phyloP scores from a whole-genome alignment of 2,797 vertebrate species.

The Nasua narica region DNA sequence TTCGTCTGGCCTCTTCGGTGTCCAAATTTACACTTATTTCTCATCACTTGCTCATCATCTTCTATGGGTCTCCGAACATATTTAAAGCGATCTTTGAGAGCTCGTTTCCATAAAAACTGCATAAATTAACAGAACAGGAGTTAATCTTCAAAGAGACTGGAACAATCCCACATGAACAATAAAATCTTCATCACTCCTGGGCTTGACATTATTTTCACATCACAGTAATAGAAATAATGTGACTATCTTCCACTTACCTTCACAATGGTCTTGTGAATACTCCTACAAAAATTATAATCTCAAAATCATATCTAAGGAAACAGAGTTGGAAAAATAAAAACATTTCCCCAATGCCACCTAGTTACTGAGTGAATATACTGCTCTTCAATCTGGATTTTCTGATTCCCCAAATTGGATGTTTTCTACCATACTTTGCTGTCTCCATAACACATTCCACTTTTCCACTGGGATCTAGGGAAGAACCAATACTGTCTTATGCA shows the following conservation, averaged over 20 bases:
- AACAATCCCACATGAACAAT: background rate
- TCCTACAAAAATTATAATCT: background rate
- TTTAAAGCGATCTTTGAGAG: conserved; percentile 86
- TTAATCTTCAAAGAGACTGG: background rate
- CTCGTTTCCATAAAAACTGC: conserved; percentile 84
- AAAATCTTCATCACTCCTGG: background rate
- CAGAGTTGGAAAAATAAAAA: background rate
- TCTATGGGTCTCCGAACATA: conserved; percentile 83
- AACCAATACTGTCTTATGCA: background rate
- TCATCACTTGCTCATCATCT: conserved; percentile 84
- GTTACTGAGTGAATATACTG: background rate
- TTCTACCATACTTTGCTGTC: background rate
- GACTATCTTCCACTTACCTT: background rate
- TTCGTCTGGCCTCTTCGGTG: conserved; percentile 80
- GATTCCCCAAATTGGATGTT: background rate
- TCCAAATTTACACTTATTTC: conserved; percentile 84
- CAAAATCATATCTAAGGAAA: conserved; percentile 9
- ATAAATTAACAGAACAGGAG: background rate
- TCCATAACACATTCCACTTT: background rate
- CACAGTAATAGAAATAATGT: background rate
- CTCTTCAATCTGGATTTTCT: background rate
- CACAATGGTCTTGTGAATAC: background rate
- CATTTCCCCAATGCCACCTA: background rate
- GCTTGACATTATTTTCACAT: conserved; percentile 17
- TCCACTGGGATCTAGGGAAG: background rate